A percentile compares a stretch with the other conserved stretches of the same genome.
These are phyloP conservation scores for Sycophila sp. DNA, from an alignment of 1,140 invertebrate genomes.

Conservation along the genomic window DNA sequence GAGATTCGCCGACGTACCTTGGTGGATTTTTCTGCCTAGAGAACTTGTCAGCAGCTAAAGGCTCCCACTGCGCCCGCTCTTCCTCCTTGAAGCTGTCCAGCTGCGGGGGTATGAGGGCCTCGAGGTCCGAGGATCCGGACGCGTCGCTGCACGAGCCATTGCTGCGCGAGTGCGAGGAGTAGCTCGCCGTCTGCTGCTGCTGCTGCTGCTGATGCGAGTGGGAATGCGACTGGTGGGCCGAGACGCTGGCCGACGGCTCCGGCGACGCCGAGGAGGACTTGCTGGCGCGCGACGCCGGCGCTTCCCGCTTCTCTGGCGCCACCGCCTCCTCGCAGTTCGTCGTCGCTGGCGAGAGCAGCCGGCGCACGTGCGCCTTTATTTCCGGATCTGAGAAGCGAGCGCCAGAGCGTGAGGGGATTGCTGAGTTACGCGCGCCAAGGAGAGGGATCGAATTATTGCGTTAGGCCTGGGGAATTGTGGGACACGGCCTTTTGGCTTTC, in stretches of 20 bases:
- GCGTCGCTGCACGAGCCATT: slow-evolving; percentile 66
- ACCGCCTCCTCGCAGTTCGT: slow-evolving; percentile 53
- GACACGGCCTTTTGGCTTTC: too few species aligned
- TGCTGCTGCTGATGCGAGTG: background rate
- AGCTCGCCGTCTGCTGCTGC: slow-evolving; percentile 30
- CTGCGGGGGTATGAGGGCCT: slow-evolving; percentile 61
- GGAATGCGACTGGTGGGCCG: background rate
- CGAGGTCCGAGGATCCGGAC: slow-evolving; percentile 63
- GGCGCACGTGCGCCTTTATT: slow-evolving; percentile 82
- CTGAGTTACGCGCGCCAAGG: too few species aligned
- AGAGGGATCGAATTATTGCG: too few species aligned
- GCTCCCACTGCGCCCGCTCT: slow-evolving; percentile 69
- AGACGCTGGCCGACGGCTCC: background rate
- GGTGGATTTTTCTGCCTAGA: slow-evolving; percentile 61
- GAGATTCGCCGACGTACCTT: slow-evolving; percentile 51
- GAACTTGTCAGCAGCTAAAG: slow-evolving; percentile 63
- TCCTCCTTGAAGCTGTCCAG: slow-evolving; percentile 66
- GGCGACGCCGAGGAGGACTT: slow-evolving; percentile 16
- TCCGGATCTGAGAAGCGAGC: slow-evolving; percentile 75
- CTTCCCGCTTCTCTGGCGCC: slow-evolving; percentile 11
- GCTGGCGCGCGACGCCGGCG: background rate
- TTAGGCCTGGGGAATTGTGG: too few species aligned
- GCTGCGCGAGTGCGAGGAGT: slow-evolving; percentile 50
- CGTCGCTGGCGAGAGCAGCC: slow-evolving; percentile 74
- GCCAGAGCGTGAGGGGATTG: background rate